phyloP scores from a whole-genome alignment of 2,888 invertebrate genomes.

The Pecten maximus region DNA sequence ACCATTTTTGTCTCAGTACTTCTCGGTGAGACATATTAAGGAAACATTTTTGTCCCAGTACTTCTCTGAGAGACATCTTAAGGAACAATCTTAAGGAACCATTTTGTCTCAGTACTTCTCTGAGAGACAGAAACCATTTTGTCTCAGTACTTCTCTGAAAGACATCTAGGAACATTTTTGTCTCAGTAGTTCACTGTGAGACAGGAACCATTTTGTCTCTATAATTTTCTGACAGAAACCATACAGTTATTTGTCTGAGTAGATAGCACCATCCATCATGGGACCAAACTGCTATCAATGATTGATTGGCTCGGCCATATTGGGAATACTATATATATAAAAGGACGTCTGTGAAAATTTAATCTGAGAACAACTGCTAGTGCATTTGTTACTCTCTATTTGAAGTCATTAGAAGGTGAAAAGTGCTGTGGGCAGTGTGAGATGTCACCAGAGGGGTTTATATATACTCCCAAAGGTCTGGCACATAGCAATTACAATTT shows the following conservation, averaged over 20 bases:
- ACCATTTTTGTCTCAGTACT: too few species aligned
- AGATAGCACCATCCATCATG: not conserved
- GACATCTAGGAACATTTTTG: too few species aligned
- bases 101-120: too few species aligned
- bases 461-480: not conserved
- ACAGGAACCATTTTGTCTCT: not conserved
- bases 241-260: not conserved
- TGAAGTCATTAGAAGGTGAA: constrained; percentile 2
- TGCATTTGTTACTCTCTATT: not conserved
- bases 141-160: not conserved
- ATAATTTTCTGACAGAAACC: not conserved
- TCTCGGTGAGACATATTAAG: too few species aligned
- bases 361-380: not conserved
- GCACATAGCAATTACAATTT: too few species aligned
- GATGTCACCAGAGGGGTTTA: not conserved
- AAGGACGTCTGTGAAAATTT: not conserved
- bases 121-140: too few species aligned
- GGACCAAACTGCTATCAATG: not conserved
- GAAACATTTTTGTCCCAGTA: too few species aligned
- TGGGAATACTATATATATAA: not conserved
- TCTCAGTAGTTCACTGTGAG: too few species aligned
- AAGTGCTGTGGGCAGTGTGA: not conserved
- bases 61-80: too few species aligned
- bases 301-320: not conserved
- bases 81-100: too few species aligned